Conservation (phyloP, 2,888 invertebrate species). For the Lagria hirta region DNA sequence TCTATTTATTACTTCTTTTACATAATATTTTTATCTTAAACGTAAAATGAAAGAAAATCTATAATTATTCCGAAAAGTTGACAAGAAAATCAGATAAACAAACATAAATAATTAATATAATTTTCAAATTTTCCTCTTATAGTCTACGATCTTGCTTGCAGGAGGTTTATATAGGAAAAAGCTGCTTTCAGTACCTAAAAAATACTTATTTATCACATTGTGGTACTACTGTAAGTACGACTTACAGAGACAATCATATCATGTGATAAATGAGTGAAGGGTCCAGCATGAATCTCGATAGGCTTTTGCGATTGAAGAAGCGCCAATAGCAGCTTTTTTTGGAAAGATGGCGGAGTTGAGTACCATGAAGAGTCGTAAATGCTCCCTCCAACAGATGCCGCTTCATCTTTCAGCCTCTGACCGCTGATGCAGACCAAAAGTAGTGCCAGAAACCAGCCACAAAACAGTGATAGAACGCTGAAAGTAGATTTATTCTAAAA, state of each 20-base stretch:
- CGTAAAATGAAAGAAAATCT: no score
- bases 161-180: no score
- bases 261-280: conserved; percentile 13
- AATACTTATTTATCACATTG: no score
- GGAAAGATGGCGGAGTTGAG: conserved; percentile 3
- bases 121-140: no score
- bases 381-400: neutral
- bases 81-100: no score
- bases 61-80: no score
- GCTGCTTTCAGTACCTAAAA: no score
- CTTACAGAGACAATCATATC: conserved; percentile 9
- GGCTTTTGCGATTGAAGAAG: conserved; percentile 11
- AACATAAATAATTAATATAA: no score
- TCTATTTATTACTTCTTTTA: no score
- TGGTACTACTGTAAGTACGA: no score
- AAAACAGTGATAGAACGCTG: neutral
- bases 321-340: conserved; percentile 5
- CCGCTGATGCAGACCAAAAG: conserved; percentile 1
- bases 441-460: conserved; percentile 6
- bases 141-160: no score
- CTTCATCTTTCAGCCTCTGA: conserved; percentile 8
- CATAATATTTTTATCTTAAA: no score
- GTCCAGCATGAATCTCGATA: conserved; percentile 17
- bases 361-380: conserved; percentile 14
- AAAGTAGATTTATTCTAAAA: neutral